Evolutionary conservation across 2,888 invertebrate species (phyloP), one percentile per base, ranked within the genome.

Genomic region (Hanleya hanleyi): DNA sequence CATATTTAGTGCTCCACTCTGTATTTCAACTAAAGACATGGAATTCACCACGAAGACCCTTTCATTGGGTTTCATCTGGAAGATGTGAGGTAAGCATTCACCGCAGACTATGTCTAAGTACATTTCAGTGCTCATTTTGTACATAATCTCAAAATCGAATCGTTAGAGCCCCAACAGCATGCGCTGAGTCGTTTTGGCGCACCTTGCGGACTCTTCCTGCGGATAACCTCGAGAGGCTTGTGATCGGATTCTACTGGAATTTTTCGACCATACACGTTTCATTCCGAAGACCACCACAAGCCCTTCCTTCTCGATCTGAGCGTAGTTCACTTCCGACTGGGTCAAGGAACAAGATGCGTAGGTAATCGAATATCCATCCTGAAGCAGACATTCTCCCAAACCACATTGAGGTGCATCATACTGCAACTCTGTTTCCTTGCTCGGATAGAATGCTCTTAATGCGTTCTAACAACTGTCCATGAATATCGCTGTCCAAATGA

Each of bases 61-160:
- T n/a, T n/a, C n/a, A n/a, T n/a, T n/a, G n/a, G n/a, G n/a, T n/a
- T n/a, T n/a, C n/a, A n/a, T n/a, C n/a, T n/a, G n/a, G n/a, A n/a
- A n/a, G n/a, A n/a, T 41, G 41, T 18, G 41, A 41, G 41, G 41
- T 18, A 41, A 41, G 62, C 1, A 71, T 9, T 69, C 69, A 32
- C 67, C 49, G 22, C 67, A 51, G 0, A 71, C 57, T 1, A 69
- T 73, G 47, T 75, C 72, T 32, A 32, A 73, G 9, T 62, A 70
- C 75, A 75, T 73, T 18, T 72, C 67, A 2, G 26, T 33, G 18
- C 77, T 75, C 49, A 51, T 67, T 64, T 73, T 73, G 67, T 70
- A 69, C 0, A 64, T 32, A 1, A 75, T 66, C 15, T 57, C 57
- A 18, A 66, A 50, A 9, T 70, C 72, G 57, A 62, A 77, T 41